Percentiles rank a stretch among this genome's conserved stretches.
phyloP scores from a whole-genome alignment of 2,797 vertebrate species.

The Microhierax caerulescens region DNA sequence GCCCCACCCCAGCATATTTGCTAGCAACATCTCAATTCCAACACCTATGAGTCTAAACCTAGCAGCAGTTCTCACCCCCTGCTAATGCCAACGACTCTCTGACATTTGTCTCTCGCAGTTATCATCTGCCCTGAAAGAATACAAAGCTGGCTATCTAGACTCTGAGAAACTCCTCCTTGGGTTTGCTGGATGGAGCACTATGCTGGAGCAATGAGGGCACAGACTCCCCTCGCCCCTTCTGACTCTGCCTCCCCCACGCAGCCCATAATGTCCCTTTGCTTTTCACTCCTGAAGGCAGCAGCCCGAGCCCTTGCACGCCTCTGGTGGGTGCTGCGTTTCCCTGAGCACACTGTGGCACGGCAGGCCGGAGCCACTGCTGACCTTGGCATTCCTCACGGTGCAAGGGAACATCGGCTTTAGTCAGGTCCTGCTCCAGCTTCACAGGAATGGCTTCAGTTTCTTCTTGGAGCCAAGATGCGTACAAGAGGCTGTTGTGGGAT shows the following conservation, averaged over 20 bases:
- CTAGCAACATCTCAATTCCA: background rate
- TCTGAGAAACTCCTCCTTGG: background rate
- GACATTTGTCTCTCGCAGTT: background rate
- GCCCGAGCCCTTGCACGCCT: fast-evolving
- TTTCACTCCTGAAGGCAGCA: fast-evolving
- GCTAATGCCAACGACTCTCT: background rate
- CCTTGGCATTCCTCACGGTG: fast-evolving
- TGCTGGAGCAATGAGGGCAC: fast-evolving
- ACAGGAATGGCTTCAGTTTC: fast-evolving
- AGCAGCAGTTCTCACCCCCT: background rate
- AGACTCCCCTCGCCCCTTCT: fast-evolving
- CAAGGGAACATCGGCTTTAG: background rate
- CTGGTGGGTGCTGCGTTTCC: background rate
- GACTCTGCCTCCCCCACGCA: background rate
- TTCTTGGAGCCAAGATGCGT: background rate
- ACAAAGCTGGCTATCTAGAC: background rate
- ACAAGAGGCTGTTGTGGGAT: background rate
- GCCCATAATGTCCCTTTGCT: fast-evolving
- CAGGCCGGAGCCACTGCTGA: background rate
- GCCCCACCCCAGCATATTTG: background rate
- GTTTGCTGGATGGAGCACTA: fast-evolving
- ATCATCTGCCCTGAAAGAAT: background rate
- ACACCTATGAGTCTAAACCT: background rate
- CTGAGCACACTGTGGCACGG: background rate
- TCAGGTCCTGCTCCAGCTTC: background rate